These are phyloP conservation scores for Sebastes aleutianus DNA, from an alignment of 2,797 vertebrate genomes.

Conservation along the genomic window DNA sequence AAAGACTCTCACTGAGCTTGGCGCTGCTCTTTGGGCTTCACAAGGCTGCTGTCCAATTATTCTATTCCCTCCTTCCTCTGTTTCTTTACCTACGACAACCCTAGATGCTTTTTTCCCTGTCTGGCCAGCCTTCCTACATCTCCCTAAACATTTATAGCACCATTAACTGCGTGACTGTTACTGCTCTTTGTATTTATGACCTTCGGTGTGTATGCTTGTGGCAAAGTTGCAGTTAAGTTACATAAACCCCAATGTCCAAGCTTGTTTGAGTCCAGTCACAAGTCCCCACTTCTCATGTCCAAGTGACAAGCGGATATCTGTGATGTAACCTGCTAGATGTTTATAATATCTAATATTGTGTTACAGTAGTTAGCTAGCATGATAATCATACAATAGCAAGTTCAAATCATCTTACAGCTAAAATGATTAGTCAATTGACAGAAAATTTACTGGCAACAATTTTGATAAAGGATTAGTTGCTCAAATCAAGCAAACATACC, in stretches of 20 bases:
- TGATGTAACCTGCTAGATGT: background rate
- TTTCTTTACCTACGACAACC: slow-evolving; percentile 6
- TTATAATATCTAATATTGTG: background rate
- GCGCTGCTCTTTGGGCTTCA: slow-evolving; percentile 48
- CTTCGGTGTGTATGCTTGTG: background rate
- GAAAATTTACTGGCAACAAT: background rate
- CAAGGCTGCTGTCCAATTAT: slow-evolving; percentile 57
- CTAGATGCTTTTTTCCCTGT: background rate
- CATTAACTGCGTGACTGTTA: background rate
- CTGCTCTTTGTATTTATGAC: background rate
- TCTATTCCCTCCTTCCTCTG: background rate
- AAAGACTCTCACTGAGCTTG: slow-evolving; percentile 59
- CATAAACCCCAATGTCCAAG: background rate
- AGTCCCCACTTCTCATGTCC: background rate
- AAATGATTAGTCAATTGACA: background rate
- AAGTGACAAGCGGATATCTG: background rate
- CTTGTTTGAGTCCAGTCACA: background rate
- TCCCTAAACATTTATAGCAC: background rate
- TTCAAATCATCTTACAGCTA: background rate
- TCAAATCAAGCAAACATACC: background rate
- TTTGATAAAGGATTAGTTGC: background rate
- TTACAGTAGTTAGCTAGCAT: background rate
- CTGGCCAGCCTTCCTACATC: background rate
- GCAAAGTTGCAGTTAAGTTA: background rate
- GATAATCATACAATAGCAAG: background rate